Evolutionary conservation across 1,140 invertebrate species (phyloP), one percentile per base, ranked within the genome.

Genomic region (Drosophila sturtevanti): DNA sequence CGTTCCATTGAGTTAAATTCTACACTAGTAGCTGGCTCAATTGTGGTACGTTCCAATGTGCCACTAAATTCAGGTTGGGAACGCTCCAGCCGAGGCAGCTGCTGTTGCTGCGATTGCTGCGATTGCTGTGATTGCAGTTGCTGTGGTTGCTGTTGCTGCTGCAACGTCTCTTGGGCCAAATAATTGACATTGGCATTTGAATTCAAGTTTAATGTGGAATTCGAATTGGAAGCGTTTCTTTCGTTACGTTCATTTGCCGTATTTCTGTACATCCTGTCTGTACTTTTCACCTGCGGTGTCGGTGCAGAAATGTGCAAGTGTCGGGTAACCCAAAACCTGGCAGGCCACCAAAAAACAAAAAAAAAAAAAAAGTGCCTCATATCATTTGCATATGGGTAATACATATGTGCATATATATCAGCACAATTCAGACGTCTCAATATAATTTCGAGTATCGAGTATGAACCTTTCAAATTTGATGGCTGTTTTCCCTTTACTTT

Each of bases 241-340:
- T 31, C 58, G 14, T 18, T 16, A 22, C 56, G 56, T 44, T 61
- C 59, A 24, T 61, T 69, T 16, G 37, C 72, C n/a, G 66, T 65
- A 37, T 21, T 48, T 48, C 65, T 31, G 73, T 70, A 77, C 73
- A 77, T 78, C 63, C 56, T 59, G 51, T 51, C 12, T 48, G 84
- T 72, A 87, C 84, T 82, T 89, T 59, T 80, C 84, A 77, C 79
- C 76, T 89, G 77, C 68, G 79, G 84, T 89, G 84, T 89, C 80
- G 55, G 77, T 89, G 85, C 85, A 89, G 84, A 79, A 89, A 89
- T 89, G 84, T 89, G 85, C 84, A 89, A 89, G 84, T 89, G 84
- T 84, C 84, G 68, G 80, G 84, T 85, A 89, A 89, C 72, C 85
- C 77, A 80, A 89, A 85, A 89, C 60, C 44, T 69, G 68, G 63